A percentile compares a stretch with the other conserved stretches of the same genome.
Evolutionary conservation across 2,113 vertebrate species (phyloP).

Genomic region (Indicator indicator): DNA sequence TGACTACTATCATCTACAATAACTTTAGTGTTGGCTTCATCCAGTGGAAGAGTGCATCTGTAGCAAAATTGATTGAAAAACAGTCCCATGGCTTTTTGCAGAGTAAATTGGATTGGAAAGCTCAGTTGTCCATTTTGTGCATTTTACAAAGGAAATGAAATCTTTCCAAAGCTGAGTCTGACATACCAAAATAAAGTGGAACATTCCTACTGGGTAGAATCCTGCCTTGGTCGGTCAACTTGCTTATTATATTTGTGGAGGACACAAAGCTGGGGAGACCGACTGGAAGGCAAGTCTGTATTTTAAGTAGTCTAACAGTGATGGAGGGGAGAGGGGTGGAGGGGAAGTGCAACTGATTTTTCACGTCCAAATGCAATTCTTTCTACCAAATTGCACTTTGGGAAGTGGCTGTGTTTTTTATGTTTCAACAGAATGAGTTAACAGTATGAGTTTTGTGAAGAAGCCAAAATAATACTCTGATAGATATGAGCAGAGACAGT

Average conservation of each 20-base stretch:
- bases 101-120: neutral
- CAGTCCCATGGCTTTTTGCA: neutral
- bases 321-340: neutral
- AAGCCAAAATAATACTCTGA: neutral
- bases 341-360: neutral
- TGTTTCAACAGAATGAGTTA: neutral
- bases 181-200: neutral
- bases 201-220: neutral
- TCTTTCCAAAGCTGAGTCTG: neutral
- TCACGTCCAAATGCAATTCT: too few relatives aligned
- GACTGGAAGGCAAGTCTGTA: neutral
- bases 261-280: neutral
- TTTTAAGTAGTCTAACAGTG: neutral
- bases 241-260: neutral
- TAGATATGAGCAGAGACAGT: neutral
- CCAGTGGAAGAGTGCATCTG: fast-evolving
- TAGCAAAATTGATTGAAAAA: neutral
- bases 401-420: neutral
- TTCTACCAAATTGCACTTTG: neutral
- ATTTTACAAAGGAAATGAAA: neutral
- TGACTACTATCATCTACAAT: too few relatives aligned
- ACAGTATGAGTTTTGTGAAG: neutral
- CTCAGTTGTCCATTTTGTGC: neutral
- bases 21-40: neutral
- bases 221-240: neutral